Percentiles rank a stretch among this genome's conserved stretches.
phyloP scores from a whole-genome alignment of 2,797 vertebrate species.

The Coregonus sp. region DNA sequence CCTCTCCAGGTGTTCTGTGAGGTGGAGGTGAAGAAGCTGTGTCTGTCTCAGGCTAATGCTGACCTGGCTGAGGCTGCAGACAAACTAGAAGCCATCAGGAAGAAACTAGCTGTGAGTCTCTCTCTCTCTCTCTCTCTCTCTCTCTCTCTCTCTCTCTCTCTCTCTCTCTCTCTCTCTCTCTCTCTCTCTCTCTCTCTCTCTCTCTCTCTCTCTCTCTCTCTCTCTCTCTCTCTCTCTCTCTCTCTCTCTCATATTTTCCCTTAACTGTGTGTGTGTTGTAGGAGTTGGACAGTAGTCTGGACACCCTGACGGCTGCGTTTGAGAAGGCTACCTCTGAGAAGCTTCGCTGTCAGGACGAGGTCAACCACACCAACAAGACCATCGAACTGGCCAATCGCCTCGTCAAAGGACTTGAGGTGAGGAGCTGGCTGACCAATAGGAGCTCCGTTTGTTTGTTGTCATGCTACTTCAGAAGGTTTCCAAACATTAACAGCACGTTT shows the following conservation, averaged over 20 bases:
- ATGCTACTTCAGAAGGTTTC: neutral
- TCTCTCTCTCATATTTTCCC: neutral
- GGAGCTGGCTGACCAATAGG: slow-evolving; percentile 73
- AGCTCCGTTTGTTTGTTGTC: slow-evolving; percentile 35
- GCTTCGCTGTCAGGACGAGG: slow-evolving; percentile 89
- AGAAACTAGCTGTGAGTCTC: slow-evolving; percentile 76
- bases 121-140: neutral
- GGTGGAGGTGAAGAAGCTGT: slow-evolving; percentile 77
- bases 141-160: slow-evolving; percentile 36
- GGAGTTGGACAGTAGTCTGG: slow-evolving; percentile 89
- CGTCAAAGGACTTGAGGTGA: slow-evolving; percentile 83
- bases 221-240: too few relatives aligned
- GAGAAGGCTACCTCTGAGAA: slow-evolving; percentile 89
- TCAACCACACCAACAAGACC: slow-evolving; percentile 94
- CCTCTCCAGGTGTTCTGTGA: slow-evolving; percentile 72
- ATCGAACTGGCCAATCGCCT: slow-evolving; percentile 95
- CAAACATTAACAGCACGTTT: neutral
- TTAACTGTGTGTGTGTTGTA: slow-evolving; percentile 42
- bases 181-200: too few relatives aligned
- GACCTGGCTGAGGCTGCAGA: slow-evolving; percentile 79
- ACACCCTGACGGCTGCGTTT: slow-evolving; percentile 82
- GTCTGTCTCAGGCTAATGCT: slow-evolving; percentile 76
- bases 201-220: neutral
- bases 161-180: neutral
- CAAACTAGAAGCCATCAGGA: slow-evolving; percentile 75